Evolutionary conservation across 2,888 invertebrate species (phyloP).

Genomic region (Lasius platythorax): DNA sequence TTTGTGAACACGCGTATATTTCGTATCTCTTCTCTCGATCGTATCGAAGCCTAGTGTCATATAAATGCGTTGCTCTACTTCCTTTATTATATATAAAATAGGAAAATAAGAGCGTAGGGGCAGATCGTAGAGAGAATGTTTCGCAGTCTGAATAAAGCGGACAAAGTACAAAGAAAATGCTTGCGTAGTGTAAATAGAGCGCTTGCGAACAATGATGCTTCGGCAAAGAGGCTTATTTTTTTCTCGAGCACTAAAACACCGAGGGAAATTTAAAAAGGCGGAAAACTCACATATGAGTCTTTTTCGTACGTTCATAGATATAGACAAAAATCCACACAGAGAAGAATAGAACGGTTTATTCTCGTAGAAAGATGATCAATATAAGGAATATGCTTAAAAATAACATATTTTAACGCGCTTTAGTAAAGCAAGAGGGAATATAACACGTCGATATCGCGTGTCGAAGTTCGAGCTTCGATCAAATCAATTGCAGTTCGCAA

Average conservation of each 20-base stretch:
- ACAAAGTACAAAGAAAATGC: conserved; percentile 25
- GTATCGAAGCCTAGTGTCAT: neutral
- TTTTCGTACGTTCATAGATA: neutral
- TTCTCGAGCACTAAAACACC: neutral
- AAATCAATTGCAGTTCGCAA: neutral
- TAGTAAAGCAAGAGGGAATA: neutral
- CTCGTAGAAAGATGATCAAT: neutral
- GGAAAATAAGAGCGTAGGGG: neutral
- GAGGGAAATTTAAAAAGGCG: neutral
- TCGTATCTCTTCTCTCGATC: neutral
- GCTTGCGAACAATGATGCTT: conserved; percentile 21
- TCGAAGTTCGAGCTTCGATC: neutral
- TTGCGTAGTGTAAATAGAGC: conserved; percentile 15
- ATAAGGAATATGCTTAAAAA: neutral
- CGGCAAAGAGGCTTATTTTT: conserved; percentile 12
- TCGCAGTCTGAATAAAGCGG: conserved; percentile 25
- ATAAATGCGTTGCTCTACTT: neutral
- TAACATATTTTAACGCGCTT: neutral
- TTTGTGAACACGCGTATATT: neutral
- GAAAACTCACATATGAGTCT: neutral
- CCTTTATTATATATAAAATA: neutral
- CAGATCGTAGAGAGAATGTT: neutral
- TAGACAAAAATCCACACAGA: neutral
- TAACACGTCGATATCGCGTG: neutral
- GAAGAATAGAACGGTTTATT: neutral